phyloP scores from a whole-genome alignment of 1,140 invertebrate species.

The Drosophila lacteicornis region DNA sequence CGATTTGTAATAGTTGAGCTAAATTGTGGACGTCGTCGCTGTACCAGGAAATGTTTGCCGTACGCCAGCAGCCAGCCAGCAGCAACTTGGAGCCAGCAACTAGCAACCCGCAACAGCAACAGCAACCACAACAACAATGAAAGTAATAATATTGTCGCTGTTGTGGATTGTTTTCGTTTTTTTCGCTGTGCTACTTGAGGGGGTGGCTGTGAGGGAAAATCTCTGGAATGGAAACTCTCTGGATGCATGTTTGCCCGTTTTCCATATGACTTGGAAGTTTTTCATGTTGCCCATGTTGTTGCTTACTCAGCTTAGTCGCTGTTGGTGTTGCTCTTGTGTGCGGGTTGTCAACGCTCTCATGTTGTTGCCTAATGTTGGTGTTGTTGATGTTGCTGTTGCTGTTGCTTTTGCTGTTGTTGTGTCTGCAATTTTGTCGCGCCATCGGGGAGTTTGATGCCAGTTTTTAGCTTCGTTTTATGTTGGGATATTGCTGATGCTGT shows the following conservation, averaged over 20 bases:
- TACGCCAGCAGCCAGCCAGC: slow-evolving; percentile 15
- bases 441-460: slow-evolving; percentile 37
- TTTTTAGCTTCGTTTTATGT: slow-evolving; percentile 19
- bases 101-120: background rate
- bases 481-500: slow-evolving; percentile 25
- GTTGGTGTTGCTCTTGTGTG: slow-evolving; percentile 28
- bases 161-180: slow-evolving; percentile 49
- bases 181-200: slow-evolving; percentile 2
- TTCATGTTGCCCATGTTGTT: slow-evolving; percentile 61
- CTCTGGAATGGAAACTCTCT: slow-evolving; percentile 27
- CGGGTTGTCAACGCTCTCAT: slow-evolving; percentile 63
- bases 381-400: slow-evolving; percentile 2
- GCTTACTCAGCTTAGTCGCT: slow-evolving; percentile 19
- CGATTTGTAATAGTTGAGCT: slow-evolving; percentile 81
- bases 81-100: background rate
- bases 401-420: slow-evolving; percentile 18
- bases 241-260: slow-evolving; percentile 49
- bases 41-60: slow-evolving; percentile 77
- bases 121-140: slow-evolving; percentile 54
- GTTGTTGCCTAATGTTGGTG: slow-evolving; percentile 15
- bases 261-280: slow-evolving; percentile 65
- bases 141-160: slow-evolving; percentile 75
- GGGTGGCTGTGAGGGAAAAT: slow-evolving; percentile 21
- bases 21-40: slow-evolving; percentile 70
- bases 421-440: slow-evolving; percentile 63